phyloP scores from a whole-genome alignment of 1,140 invertebrate species.

The Pseudobourletiella spinata region DNA sequence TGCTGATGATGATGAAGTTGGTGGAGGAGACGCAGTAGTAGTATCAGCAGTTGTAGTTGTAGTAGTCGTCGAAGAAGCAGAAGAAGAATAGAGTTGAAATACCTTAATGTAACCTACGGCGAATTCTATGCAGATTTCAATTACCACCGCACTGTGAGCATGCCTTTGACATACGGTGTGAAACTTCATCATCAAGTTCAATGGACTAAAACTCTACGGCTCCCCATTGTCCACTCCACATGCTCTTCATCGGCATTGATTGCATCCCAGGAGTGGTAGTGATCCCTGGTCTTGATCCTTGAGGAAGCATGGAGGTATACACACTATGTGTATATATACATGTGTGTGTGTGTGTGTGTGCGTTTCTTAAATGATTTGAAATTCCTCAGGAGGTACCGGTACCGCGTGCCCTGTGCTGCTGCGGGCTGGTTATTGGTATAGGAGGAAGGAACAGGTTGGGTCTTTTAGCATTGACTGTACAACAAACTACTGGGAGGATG shows the following conservation, averaged over 20 bases:
- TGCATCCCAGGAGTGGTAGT: background rate
- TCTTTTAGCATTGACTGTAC: background rate
- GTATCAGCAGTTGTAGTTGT: no score
- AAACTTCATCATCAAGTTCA: background rate
- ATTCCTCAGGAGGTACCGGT: background rate
- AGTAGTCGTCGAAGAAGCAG: no score
- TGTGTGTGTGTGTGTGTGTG: no score
- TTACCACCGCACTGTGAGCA: background rate
- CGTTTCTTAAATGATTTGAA: no score
- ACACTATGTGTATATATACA: no score
- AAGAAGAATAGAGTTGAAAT: no score
- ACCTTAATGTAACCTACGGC: background rate
- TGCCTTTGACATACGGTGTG: background rate
- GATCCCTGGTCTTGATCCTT: background rate
- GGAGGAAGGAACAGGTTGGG: background rate
- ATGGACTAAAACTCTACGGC: background rate
- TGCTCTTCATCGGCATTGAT: background rate
- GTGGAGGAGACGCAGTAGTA: no score
- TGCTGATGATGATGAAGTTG: no score
- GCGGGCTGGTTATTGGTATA: no score
- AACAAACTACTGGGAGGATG: background rate
- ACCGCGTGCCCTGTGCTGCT: background rate
- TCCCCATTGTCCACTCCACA: background rate
- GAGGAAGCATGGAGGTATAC: no score
- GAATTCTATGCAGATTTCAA: background rate